phyloP scores from a whole-genome alignment of 2,888 invertebrate species.

The Lucinisca nassula region DNA sequence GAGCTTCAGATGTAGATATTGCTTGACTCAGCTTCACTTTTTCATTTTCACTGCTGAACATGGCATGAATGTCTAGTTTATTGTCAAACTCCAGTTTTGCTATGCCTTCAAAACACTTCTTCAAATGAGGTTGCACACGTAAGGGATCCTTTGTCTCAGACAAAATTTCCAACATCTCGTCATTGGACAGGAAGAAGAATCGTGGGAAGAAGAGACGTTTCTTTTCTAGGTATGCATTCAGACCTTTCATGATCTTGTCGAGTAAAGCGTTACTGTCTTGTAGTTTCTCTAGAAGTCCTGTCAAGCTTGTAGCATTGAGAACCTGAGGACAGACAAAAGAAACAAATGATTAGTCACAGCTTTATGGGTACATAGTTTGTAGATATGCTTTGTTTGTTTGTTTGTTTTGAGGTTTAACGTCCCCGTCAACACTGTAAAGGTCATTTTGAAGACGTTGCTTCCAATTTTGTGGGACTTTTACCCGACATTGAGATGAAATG shows the following conservation, averaged over 20 bases:
- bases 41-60: slow-evolving; percentile 95
- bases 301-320: slow-evolving; percentile 84
- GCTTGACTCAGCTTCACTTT: slow-evolving; percentile 91
- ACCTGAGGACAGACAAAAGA: no score
- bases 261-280: slow-evolving; percentile 87
- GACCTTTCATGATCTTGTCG: slow-evolving; percentile 88
- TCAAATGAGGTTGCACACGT: slow-evolving; percentile 88
- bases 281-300: slow-evolving; percentile 87
- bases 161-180: slow-evolving; percentile 88
- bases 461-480: no score
- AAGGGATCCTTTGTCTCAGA: slow-evolving; percentile 88
- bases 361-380: no score
- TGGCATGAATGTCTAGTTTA: slow-evolving; percentile 95
- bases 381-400: no score
- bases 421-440: no score
- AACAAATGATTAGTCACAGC: no score
- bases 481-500: no score
- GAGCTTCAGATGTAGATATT: slow-evolving; percentile 93
- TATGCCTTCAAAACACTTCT: slow-evolving; percentile 91
- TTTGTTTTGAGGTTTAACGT: no score
- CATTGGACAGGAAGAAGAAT: slow-evolving; percentile 88
- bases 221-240: slow-evolving; percentile 88
- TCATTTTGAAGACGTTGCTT: no score
- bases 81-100: slow-evolving; percentile 95
- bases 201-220: slow-evolving; percentile 88